A percentile compares a stretch with the other conserved stretches of the same genome.
Conservation (phyloP, 2,113 vertebrate genomes). For the Numenius arquata region DNA sequence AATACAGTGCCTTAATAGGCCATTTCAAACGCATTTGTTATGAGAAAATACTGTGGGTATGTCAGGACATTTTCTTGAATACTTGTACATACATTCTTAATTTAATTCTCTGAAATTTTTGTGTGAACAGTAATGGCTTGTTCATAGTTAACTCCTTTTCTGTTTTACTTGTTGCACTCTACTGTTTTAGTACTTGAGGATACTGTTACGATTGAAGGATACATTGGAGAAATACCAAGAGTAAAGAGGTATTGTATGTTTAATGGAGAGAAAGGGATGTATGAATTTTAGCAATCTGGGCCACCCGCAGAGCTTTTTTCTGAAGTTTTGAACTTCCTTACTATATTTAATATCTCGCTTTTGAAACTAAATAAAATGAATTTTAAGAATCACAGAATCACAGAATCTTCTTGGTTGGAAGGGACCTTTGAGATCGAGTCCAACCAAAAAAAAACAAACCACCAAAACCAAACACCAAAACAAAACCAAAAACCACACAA, state of each 20-base stretch:
- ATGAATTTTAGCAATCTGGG: not conserved
- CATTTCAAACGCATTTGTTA: not conserved
- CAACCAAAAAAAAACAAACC: too few relatives aligned
- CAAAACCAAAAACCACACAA: too few relatives aligned
- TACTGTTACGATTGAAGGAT: not conserved
- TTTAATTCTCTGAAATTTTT: not conserved
- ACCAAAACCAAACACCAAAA: too few relatives aligned
- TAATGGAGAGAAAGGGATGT: not conserved
- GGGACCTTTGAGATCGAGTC: too few relatives aligned
- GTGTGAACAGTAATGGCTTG: not conserved
- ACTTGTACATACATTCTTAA: not conserved
- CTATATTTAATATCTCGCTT: not conserved
- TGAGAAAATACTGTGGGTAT: not conserved
- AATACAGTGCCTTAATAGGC: not conserved
- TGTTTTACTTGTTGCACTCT: not conserved
- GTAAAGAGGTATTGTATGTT: not conserved
- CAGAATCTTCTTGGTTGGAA: too few relatives aligned
- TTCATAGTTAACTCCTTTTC: not conserved
- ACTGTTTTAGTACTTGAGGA: not conserved
- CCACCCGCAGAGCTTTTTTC: not conserved
- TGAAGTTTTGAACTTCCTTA: not conserved
- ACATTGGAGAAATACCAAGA: not conserved
- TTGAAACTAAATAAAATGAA: not conserved
- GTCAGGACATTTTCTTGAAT: not conserved
- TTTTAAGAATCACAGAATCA: too few relatives aligned